Conservation (phyloP, 2,113 vertebrate species). For the Pungitius pungitius region DNA sequence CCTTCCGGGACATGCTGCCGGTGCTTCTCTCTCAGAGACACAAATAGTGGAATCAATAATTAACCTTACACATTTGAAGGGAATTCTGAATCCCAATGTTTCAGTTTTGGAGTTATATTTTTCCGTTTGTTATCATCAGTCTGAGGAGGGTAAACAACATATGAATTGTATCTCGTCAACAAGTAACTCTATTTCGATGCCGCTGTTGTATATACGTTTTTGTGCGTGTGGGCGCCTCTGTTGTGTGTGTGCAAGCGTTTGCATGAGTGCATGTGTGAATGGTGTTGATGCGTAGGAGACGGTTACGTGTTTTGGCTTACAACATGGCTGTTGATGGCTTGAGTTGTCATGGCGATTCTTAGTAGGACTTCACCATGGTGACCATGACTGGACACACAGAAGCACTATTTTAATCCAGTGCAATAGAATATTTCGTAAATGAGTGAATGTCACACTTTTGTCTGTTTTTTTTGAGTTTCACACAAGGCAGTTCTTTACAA, state of each 20-base stretch:
- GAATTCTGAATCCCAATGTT: background rate
- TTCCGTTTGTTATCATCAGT: slow-evolving; percentile 11
- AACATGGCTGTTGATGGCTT: slow-evolving; percentile 72
- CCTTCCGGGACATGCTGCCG: slow-evolving; percentile 37
- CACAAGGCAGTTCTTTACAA: slow-evolving; percentile 25
- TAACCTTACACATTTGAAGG: background rate
- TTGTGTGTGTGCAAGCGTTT: slow-evolving; percentile 42
- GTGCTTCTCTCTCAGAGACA: slow-evolving; percentile 24
- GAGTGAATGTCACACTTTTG: slow-evolving; percentile 44
- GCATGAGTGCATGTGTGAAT: slow-evolving; percentile 60
- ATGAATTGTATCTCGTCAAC: slow-evolving; percentile 48
- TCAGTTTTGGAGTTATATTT: background rate
- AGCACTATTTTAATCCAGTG: slow-evolving; percentile 36
- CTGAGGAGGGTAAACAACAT: slow-evolving; percentile 31
- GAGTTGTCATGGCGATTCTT: slow-evolving; percentile 80
- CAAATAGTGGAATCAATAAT: background rate
- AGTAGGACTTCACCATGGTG: slow-evolving; percentile 79
- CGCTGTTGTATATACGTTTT: slow-evolving; percentile 56
- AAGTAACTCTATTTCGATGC: slow-evolving; percentile 57
- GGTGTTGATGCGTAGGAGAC: slow-evolving; percentile 75
- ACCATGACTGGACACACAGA: slow-evolving; percentile 62
- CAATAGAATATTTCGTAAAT: slow-evolving; percentile 45
- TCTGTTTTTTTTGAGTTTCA: slow-evolving; percentile 21
- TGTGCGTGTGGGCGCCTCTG: slow-evolving; percentile 48
- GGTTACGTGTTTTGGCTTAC: slow-evolving; percentile 77